Evolutionary conservation across 2,888 invertebrate species (phyloP).

Genomic region (Macropis europaea): DNA sequence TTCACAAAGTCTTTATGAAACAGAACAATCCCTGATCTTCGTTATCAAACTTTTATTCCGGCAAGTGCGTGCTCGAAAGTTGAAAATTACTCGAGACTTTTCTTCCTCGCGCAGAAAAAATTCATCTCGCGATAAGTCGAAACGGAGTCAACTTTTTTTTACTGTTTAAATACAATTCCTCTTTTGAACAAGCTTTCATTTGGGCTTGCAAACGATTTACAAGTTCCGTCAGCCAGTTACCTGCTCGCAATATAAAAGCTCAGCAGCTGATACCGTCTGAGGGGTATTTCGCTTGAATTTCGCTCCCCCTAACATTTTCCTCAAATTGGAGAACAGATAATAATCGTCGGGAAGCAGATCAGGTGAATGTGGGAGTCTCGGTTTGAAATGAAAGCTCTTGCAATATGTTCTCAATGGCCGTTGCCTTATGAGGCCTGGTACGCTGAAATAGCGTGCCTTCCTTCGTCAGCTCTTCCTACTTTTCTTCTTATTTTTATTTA

Average conservation of each 20-base stretch:
- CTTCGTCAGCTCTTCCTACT: conserved; percentile 3
- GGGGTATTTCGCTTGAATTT: conserved; percentile 2
- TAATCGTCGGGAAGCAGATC: conserved; percentile 16
- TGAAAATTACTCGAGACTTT: too few species aligned
- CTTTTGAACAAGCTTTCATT: neutral
- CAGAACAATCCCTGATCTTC: too few species aligned
- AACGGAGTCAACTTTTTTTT: too few species aligned
- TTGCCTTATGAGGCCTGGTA: neutral
- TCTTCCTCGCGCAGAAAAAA: too few species aligned
- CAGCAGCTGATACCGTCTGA: neutral
- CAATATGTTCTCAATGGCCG: conserved; percentile 7
- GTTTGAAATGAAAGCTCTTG: conserved; percentile 1
- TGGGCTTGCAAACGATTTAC: neutral
- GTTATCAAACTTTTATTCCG: too few species aligned
- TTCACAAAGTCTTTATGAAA: too few species aligned
- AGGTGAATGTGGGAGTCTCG: conserved; percentile 17
- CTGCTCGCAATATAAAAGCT: conserved; percentile 3
- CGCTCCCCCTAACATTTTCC: neutral
- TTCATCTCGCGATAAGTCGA: too few species aligned
- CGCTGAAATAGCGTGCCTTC: neutral
- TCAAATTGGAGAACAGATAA: conserved; percentile 18
- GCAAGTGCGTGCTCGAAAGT: too few species aligned
- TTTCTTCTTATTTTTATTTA: neutral
- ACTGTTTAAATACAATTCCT: too few species aligned
- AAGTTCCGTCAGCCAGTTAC: neutral